Percentiles rank a stretch among this genome's conserved stretches.
phyloP scores from a whole-genome alignment of 2,797 vertebrate genomes.

The Labeo calbasu region DNA sequence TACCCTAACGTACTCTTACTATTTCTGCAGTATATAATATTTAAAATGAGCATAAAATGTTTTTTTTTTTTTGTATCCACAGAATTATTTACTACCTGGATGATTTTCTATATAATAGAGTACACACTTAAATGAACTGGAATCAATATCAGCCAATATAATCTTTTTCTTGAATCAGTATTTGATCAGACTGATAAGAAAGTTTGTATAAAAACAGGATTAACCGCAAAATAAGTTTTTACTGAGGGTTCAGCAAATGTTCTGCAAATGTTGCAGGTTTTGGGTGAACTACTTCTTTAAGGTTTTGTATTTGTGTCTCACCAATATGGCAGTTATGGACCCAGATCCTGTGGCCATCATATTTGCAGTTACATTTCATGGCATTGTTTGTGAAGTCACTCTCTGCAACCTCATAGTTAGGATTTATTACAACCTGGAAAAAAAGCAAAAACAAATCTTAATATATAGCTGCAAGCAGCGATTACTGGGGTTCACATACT shows the following conservation, averaged over 20 bases:
- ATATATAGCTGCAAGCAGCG: no score
- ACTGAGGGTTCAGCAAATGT: background rate
- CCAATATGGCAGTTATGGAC: conserved; percentile 95
- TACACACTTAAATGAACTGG: background rate
- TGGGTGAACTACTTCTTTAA: background rate
- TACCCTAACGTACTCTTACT: background rate
- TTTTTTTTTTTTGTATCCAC: no score
- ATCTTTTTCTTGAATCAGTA: background rate
- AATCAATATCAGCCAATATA: background rate
- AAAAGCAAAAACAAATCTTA: background rate
- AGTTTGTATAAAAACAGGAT: background rate
- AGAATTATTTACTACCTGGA: no score
- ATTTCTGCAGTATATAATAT: no score
- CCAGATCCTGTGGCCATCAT: conserved; percentile 96
- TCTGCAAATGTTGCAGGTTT: background rate
- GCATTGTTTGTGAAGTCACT: conserved; percentile 98
- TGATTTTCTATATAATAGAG: background rate
- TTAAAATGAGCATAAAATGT: no score
- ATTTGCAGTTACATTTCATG: conserved; percentile 99
- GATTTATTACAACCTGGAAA: conserved; percentile 92
- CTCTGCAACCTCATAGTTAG: conserved; percentile 93
- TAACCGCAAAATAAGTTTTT: background rate
- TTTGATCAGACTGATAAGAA: background rate
- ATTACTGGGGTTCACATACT: no score
- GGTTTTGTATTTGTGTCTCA: conserved; percentile 63